Conservation (phyloP, 2,888 invertebrate genomes). For the Mimachlamys varia region DNA sequence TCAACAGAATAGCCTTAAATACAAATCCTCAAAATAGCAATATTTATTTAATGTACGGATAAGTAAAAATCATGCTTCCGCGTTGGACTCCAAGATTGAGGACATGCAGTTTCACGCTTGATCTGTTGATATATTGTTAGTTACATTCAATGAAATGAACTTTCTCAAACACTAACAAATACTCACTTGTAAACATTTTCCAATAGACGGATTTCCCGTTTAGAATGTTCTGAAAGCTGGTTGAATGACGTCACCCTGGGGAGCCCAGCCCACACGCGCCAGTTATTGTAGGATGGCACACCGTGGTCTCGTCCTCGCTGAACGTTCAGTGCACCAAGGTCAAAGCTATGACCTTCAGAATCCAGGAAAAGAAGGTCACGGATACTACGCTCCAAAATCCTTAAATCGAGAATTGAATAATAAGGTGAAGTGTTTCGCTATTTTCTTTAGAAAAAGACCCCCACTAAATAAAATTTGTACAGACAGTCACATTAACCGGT, state of each 20-base stretch:
- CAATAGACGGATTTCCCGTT: conserved; percentile 38
- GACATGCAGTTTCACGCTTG: too few species aligned
- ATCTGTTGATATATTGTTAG: background rate
- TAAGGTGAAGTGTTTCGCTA: too few species aligned
- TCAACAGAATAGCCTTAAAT: too few species aligned
- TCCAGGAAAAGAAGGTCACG: conserved; percentile 43
- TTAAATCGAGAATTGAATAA: background rate
- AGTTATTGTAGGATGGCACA: conserved; percentile 90
- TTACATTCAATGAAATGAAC: too few species aligned
- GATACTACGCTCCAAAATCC: conserved; percentile 35
- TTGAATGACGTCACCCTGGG: conserved; percentile 46
- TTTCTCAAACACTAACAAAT: conserved; percentile 85
- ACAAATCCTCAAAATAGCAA: too few species aligned
- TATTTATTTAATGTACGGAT: too few species aligned
- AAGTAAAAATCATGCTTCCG: too few species aligned
- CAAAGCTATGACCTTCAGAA: conserved; percentile 82
- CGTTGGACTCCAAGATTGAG: too few species aligned
- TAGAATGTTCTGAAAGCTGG: conserved; percentile 43
- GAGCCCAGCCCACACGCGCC: conserved; percentile 82
- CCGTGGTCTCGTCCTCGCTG: conserved; percentile 95
- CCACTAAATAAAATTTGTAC: too few species aligned
- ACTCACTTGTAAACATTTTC: conserved; percentile 52
- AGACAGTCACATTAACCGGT: too few species aligned
- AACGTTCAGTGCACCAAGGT: conserved; percentile 93
- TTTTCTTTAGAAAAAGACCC: too few species aligned